These are phyloP conservation scores for Megalonaias nervosa DNA, from an alignment of 1,140 invertebrate species.

Conservation along the genomic window DNA sequence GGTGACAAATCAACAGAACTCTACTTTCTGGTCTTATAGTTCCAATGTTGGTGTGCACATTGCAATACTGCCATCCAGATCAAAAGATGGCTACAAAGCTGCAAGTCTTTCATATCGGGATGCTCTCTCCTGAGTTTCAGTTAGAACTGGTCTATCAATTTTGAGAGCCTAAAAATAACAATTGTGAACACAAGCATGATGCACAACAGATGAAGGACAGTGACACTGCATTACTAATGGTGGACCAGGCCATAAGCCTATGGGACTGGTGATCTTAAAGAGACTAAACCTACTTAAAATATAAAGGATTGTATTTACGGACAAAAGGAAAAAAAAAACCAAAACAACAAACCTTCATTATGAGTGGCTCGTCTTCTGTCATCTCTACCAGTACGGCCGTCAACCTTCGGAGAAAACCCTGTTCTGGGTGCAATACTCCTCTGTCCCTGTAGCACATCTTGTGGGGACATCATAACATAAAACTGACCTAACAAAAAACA, in stretches of 20 bases:
- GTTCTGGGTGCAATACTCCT: conserved; percentile 67
- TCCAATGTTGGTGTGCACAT: too few species aligned
- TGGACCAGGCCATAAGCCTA: background rate
- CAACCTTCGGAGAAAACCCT: conserved; percentile 69
- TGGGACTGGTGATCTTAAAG: background rate
- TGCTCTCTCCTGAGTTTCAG: background rate
- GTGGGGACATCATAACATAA: conserved; percentile 77
- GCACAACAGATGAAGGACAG: background rate
- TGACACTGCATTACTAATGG: background rate
- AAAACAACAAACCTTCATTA: conserved; percentile 70
- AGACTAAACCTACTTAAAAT: too few species aligned
- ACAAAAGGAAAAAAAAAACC: background rate
- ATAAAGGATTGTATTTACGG: background rate
- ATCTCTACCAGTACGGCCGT: conserved; percentile 65
- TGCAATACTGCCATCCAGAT: too few species aligned
- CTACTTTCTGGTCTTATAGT: too few species aligned
- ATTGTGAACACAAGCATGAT: background rate
- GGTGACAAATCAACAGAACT: too few species aligned
- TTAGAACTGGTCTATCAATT: background rate
- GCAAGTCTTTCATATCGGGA: background rate
- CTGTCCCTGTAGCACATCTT: conserved; percentile 74
- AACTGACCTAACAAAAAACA: conserved; percentile 74
- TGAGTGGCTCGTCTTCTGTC: conserved; percentile 72
- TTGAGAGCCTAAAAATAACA: background rate
- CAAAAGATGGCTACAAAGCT: too few species aligned